phyloP scores from a whole-genome alignment of 2,797 vertebrate genomes.

The Euphonia xanthogaster region DNA sequence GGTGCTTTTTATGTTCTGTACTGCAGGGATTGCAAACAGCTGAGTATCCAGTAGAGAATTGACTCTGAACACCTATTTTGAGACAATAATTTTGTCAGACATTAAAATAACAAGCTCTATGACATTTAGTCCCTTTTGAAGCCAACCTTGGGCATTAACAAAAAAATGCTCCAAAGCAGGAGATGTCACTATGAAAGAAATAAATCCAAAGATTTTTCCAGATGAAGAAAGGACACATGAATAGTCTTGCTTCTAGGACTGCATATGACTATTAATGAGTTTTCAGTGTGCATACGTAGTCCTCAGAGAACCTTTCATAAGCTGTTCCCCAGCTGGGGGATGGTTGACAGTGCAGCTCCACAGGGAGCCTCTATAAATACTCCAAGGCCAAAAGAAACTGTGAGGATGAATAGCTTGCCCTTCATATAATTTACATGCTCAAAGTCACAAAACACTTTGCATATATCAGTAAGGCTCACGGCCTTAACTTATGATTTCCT shows the following conservation, averaged over 20 bases:
- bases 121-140: not conserved
- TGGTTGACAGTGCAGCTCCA: conserved; percentile 17
- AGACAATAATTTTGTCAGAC: not conserved
- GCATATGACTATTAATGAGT: not conserved
- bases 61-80: not conserved
- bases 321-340: conserved; percentile 34
- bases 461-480: not conserved
- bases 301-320: conserved; percentile 18
- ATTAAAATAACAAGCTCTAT: not conserved
- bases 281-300: not conserved
- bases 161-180: not conserved
- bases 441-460: conserved; percentile 31
- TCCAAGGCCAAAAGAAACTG: conserved; percentile 45
- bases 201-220: not conserved
- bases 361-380: conserved; percentile 53
- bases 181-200: not conserved
- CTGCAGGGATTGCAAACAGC: not conserved
- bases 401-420: conserved; percentile 28
- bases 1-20: not conserved
- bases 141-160: not conserved
- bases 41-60: not conserved
- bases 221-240: not conserved
- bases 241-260: not conserved
- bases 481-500: not conserved
- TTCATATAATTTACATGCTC: conserved; percentile 24